Evolutionary conservation across 2,113 vertebrate species (phyloP).

Genomic region (Ceyx margarethae): DNA sequence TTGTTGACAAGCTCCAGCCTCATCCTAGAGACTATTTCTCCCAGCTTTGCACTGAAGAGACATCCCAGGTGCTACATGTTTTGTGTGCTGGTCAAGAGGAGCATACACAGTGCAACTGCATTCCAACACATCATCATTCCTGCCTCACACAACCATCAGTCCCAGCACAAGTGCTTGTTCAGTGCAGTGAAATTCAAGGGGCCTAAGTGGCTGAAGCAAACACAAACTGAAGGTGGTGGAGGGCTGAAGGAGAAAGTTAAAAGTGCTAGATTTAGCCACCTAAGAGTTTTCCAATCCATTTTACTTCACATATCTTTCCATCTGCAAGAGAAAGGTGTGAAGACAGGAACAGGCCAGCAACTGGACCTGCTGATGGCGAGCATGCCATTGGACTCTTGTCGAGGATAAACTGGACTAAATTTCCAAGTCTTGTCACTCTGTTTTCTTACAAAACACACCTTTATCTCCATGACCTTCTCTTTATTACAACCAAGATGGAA

Average conservation of each 20-base stretch:
- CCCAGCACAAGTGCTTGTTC: background rate
- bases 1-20: background rate
- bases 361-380: background rate
- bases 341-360: background rate
- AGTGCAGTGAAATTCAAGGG: background rate
- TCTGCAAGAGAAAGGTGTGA: background rate
- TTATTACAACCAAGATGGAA: background rate
- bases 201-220: background rate
- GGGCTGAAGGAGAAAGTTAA: background rate
- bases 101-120: background rate
- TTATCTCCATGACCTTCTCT: background rate
- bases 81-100: rapidly evolving
- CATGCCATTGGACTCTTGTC: background rate
- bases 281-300: background rate
- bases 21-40: background rate
- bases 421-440: background rate
- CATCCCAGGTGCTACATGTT: background rate
- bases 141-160: background rate
- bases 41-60: background rate
- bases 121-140: background rate
- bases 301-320: background rate
- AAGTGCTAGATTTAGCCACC: background rate
- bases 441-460: background rate
- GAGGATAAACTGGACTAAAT: background rate
- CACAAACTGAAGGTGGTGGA: background rate